phyloP scores from a whole-genome alignment of 2,888 invertebrate genomes.

The Leptinotarsa tumamoca region DNA sequence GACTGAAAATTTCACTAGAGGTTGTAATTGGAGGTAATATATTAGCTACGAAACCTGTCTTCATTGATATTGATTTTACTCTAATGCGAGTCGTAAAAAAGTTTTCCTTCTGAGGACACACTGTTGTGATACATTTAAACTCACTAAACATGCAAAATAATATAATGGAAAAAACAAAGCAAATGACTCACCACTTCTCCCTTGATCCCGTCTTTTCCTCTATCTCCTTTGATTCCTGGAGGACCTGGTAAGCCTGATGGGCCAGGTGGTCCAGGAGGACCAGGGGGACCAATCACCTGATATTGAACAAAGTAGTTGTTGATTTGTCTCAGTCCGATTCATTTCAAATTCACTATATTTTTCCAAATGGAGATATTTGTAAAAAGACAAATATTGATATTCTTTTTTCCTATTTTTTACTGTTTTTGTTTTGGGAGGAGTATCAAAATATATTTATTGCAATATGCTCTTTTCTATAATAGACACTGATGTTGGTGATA shows the following conservation, averaged over 20 bases:
- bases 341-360: not conserved
- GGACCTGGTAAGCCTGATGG: constrained; percentile 82
- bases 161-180: not conserved
- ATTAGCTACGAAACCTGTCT: not conserved
- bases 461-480: no score
- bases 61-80: not conserved
- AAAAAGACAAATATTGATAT: not conserved
- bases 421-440: no score
- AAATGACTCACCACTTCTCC: constrained; percentile 80
- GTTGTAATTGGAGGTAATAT: not conserved
- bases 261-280: constrained; percentile 83
- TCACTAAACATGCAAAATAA: constrained; percentile 1
- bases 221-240: constrained; percentile 87
- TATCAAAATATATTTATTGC: no score
- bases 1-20: constrained; percentile 4
- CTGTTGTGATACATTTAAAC: constrained; percentile 12
- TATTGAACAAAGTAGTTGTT: not conserved
- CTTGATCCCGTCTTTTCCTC: constrained; percentile 84
- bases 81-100: constrained; percentile 10
- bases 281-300: constrained; percentile 75
- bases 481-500: no score
- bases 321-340: not conserved
- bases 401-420: no score
- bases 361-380: not conserved
- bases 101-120: constrained; percentile 30